A percentile compares a stretch with the other conserved stretches of the same genome.
Evolutionary conservation across 1,140 invertebrate species (phyloP).

Genomic region (Sycobia sp.): DNA sequence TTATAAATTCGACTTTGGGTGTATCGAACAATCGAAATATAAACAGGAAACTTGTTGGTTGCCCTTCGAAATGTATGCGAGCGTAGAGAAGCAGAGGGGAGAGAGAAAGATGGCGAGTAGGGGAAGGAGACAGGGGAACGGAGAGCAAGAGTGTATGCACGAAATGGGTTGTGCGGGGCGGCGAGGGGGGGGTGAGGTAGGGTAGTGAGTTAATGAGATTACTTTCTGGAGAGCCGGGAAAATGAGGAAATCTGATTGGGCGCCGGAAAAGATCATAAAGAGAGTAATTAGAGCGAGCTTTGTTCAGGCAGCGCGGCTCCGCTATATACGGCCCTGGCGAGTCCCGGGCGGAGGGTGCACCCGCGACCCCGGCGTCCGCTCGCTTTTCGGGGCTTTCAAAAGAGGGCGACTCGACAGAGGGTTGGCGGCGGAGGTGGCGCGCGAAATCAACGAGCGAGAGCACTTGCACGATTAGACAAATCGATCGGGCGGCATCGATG

Average conservation of each 20-base stretch:
- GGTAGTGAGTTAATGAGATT: conserved; percentile 54
- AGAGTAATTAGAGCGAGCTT: conserved; percentile 55
- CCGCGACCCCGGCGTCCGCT: too few relatives aligned
- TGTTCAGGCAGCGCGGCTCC: conserved; percentile 42
- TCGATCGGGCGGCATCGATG: conserved; percentile 36
- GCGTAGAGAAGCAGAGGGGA: not conserved
- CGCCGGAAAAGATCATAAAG: conserved; percentile 56
- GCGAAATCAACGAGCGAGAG: conserved; percentile 22
- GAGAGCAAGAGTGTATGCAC: not conserved
- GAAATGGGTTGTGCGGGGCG: conserved; percentile 31
- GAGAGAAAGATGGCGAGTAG: not conserved
- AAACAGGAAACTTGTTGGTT: conserved; percentile 17
- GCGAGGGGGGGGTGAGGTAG: too few relatives aligned
- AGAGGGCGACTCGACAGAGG: not conserved
- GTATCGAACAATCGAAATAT: not conserved
- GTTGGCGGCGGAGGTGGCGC: not conserved
- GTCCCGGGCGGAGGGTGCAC: too few relatives aligned
- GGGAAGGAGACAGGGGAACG: conserved; percentile 5
- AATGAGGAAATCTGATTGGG: conserved; percentile 56
- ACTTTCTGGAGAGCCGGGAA: conserved; percentile 46
- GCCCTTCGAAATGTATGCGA: conserved; percentile 15
- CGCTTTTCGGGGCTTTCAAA: not conserved
- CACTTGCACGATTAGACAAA: conserved; percentile 35
- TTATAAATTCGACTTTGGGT: too few relatives aligned
- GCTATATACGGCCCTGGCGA: not conserved